phyloP scores from a whole-genome alignment of 2,888 invertebrate genomes.

The Standfussiana lucernea region DNA sequence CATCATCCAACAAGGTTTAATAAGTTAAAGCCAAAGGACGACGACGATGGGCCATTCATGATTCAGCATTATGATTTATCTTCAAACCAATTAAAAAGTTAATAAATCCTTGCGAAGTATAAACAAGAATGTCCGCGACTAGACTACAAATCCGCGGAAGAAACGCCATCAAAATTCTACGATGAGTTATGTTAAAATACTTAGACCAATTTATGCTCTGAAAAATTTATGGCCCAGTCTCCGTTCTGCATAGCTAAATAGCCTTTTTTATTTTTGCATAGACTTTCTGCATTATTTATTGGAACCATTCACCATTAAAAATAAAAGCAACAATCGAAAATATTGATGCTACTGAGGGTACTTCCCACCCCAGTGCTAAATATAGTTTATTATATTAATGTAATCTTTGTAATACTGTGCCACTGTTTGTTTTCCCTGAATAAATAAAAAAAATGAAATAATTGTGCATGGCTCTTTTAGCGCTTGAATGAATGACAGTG shows the following conservation, averaged over 20 bases:
- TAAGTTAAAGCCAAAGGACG: background rate
- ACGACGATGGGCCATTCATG: background rate
- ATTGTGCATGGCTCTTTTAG: background rate
- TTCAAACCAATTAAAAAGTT: conserved; percentile 52
- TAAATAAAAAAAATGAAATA: too few relatives aligned
- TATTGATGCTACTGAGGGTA: background rate
- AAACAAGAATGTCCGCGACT: conserved; percentile 18
- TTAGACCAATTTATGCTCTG: conserved; percentile 30
- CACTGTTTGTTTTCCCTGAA: too few relatives aligned
- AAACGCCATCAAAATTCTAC: conserved; percentile 35
- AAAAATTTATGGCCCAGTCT: conserved; percentile 44
- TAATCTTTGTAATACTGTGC: too few relatives aligned
- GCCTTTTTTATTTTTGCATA: conserved; percentile 4
- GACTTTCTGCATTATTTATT: background rate
- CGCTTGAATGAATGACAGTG: background rate
- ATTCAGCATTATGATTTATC: conserved; percentile 12
- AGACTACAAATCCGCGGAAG: conserved; percentile 48
- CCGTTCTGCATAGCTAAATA: conserved; percentile 49
- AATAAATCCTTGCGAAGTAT: conserved; percentile 14
- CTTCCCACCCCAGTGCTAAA: background rate
- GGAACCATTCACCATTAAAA: background rate
- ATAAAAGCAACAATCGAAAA: conserved; percentile 9
- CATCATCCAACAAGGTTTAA: conserved; percentile 11
- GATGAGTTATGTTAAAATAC: conserved; percentile 47
- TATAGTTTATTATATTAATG: too few relatives aligned